Evolutionary conservation across 2,888 invertebrate species (phyloP), one percentile per base, ranked within the genome.

Genomic region (Tetranychus piercei): DNA sequence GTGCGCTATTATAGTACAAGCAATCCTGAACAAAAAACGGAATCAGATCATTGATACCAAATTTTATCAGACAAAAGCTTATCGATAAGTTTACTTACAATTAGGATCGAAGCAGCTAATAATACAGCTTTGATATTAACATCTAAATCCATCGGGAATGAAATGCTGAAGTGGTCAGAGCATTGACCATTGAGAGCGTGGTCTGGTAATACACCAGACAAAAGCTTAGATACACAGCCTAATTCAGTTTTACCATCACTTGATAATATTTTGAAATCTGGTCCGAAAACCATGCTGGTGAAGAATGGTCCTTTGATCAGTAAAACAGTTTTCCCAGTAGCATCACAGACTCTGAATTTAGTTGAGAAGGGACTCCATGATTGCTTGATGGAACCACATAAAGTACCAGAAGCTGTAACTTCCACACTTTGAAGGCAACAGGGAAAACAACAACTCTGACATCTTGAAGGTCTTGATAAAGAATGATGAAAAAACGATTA

Each of bases 101-200:
- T 83, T 76, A 94, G 84, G 83, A 94, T 92, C 0, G 89, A 87
- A 72, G 91, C 88, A 6, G 89, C 93, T 43, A 94, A 81, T 74
- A 93, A 84, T 4, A 91, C 83, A 0, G 91, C 90, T 81, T 93
- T 92, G 74, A 89, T 86, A 79, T 87, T 88, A 1, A 88, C 90
- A 81, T 93, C 92, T 80, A 94, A 84, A 82, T 94, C 92, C 85
- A 89, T 85, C 0, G 94, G 94, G 82, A 95, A 94, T 20, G 87
- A 87, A 77, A 94, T 88, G 44, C 92, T 92, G 82, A 94, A 94
- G 82, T 88, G 88, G 82, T 94, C 92, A 0, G 91, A 86, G n/a
- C n/a, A n/a, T n/a, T n/a, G n/a, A n/a, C n/a, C n/a, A 83, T 92
- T 91, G 0, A 92, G 91, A 81, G 92, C 92, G 76, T 87, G 83